A percentile compares a stretch with the other conserved stretches of the same genome.
phyloP scores from a whole-genome alignment of 2,113 vertebrate genomes.

The Centropristis striata region DNA sequence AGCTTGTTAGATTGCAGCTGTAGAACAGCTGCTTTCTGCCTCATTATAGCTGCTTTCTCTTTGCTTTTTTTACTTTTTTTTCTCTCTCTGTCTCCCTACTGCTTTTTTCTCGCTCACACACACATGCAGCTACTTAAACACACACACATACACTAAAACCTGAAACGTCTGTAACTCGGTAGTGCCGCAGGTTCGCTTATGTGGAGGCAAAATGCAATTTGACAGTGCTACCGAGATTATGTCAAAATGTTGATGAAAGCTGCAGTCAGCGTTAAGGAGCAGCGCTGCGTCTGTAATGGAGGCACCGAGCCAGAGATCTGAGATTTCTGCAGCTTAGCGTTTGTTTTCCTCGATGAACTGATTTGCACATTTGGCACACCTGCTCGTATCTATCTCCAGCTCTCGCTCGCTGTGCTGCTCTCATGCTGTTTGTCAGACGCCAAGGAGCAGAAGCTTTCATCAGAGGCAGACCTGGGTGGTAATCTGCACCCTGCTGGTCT shows the following conservation, averaged over 20 bases:
- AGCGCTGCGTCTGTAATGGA: neutral
- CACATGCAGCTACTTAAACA: neutral
- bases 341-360: slow-evolving; percentile 46
- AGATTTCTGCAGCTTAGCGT: slow-evolving; percentile 52
- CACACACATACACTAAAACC: slow-evolving; percentile 32
- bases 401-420: slow-evolving; percentile 26
- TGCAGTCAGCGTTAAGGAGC: slow-evolving; percentile 44
- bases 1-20: slow-evolving; percentile 63
- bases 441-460: slow-evolving; percentile 60
- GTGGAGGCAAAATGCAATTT: slow-evolving; percentile 49
- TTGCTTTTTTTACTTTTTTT: neutral
- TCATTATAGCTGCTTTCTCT: slow-evolving; percentile 45
- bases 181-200: slow-evolving; percentile 4
- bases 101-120: slow-evolving; percentile 6
- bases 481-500: slow-evolving; percentile 67
- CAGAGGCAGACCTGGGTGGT: slow-evolving; percentile 60
- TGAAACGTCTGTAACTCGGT: slow-evolving; percentile 12
- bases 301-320: slow-evolving; percentile 49
- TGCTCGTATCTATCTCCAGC: slow-evolving; percentile 58
- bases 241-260: slow-evolving; percentile 71
- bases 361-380: slow-evolving; percentile 74
- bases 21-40: slow-evolving; percentile 68
- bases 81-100: neutral
- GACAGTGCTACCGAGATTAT: slow-evolving; percentile 62
- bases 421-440: slow-evolving; percentile 62